Evolutionary conservation across 2,113 vertebrate genomes (phyloP), one percentile per base, ranked within the genome.

Genomic region (Macquaria australasica): DNA sequence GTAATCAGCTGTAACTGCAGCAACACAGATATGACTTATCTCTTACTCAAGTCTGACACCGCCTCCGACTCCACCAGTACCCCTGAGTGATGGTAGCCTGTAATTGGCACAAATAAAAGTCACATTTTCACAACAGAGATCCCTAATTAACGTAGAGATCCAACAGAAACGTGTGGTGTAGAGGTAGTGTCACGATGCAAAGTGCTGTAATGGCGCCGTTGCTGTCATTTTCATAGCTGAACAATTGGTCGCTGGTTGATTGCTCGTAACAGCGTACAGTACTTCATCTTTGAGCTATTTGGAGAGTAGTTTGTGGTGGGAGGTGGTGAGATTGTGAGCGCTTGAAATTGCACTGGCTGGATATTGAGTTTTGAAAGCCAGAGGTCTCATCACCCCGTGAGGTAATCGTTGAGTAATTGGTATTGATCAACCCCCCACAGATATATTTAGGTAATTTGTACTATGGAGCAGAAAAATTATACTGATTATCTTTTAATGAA

Each of bases 341-440:
- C 34, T 73, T 70, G 15, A 62, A 39, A 78, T 56, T 62, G 60
- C 67, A 31, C 31, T 0, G 18, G 67, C 15, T 25, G 20, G 56
- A 77, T 83, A 85, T 11, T 20, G 87, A 77, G 67, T 66, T 84
- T 66, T 75, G 71, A 69, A 89, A 83, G 73, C 64, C 15, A 79
- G 71, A 86, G 82, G 73, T 87, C 72, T 81, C 71, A 0, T 3
- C 85, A 2, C 88, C 81, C 66, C 15, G 56, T 80, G 79, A 82
- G 83, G 75, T 86, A 84, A 86, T 87, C 45, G 3, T 51, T 85
- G 80, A 86, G 78, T 90, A 89, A 86, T 82, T 88, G 79, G 59
- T 85, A 91, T 90, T 62, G 90, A 93, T 90, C 88, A 75, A 58
- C 73, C 83, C 59, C 85, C 78, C 53, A 2, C 64, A 81, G 69